Conservation (phyloP, 2,113 vertebrate genomes). For the Sialia sialis region DNA sequence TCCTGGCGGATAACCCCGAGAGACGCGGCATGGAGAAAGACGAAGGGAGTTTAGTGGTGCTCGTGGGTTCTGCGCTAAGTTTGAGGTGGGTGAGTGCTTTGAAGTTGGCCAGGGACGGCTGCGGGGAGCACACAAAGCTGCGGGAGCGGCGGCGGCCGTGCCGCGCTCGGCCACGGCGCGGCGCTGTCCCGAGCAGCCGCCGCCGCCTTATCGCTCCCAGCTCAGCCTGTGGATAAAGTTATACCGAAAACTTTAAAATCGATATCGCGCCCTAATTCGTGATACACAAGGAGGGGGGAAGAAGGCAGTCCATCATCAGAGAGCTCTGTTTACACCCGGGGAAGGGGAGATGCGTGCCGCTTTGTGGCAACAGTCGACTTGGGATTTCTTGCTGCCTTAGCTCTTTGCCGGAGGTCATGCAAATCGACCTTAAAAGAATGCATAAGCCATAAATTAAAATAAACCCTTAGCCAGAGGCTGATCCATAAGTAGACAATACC, state of each 20-base stretch:
- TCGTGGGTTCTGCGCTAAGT: constrained; percentile 61
- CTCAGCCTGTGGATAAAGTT: constrained; percentile 71
- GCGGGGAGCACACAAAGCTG: neutral
- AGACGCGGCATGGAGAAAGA: constrained; percentile 37
- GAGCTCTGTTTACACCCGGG: constrained; percentile 61
- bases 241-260: constrained; percentile 75
- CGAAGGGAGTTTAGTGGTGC: constrained; percentile 49
- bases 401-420: constrained; percentile 89
- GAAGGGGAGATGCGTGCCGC: constrained; percentile 70
- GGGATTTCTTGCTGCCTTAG: constrained; percentile 80
- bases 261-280: constrained; percentile 65
- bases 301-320: constrained; percentile 30
- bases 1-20: neutral
- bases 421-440: constrained; percentile 96
- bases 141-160: constrained; percentile 58
- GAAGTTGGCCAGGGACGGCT: constrained; percentile 57
- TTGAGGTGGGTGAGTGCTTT: constrained; percentile 70
- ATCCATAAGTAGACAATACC: constrained; percentile 88
- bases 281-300: constrained; percentile 16
- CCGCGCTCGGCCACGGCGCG: constrained; percentile 79
- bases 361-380: constrained; percentile 71
- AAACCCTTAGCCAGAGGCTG: constrained; percentile 83
- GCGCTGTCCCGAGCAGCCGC: constrained; percentile 72
- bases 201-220: constrained; percentile 26
- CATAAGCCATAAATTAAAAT: constrained; percentile 95